Evolutionary conservation across 1,140 invertebrate genomes (phyloP), one percentile per base, ranked within the genome.

Genomic region (Patella vulgata): DNA sequence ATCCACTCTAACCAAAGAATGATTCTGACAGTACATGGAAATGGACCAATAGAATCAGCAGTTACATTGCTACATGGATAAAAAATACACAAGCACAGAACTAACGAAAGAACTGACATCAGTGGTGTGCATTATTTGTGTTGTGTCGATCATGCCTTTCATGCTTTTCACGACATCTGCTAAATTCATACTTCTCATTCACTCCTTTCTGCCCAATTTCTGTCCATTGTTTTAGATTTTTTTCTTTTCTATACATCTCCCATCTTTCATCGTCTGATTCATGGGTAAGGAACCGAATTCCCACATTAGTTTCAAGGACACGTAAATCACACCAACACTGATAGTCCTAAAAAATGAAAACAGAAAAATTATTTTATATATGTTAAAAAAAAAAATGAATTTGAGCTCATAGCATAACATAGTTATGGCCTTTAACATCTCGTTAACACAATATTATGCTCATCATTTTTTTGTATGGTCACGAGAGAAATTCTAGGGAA

Each of bases 311-410:
- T 85, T 99, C 97, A 39, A 99, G 86, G 72, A 91, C 89, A 42
- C 95, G 88, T 57, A 99, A 86, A 85, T 99, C 97, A 71, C 90
- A 91, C 94, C 96, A 99, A 0, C 95, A 96, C 85, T 96, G 90
- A 84, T 93, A 95, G 85, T 97, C 95, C 91, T 98, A 85, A 36
- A 82, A 77, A 73, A 65, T 23, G 39, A 30, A 27, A 51, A 42
- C 19, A 53, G 6, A 43, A 60, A 52, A 44, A 43, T 21, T n/a
- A n/a, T n/a, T n/a, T n/a, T n/a, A n/a, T n/a, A n/a, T 33, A 33
- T 8, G 23, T 27, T 23, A 8, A 51, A 51, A 8, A 28, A 17
- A 28, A 30, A 51, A 51, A 43, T 57, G 19, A 8, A 46, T 17
- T 9, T 28, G 40, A 36, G 21, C 43, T 44, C 43, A 8, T n/a